A percentile compares a stretch with the other conserved stretches of the same genome.
These are phyloP conservation scores for Clamator glandarius DNA, from an alignment of 2,797 vertebrate genomes.

Conservation along the genomic window DNA sequence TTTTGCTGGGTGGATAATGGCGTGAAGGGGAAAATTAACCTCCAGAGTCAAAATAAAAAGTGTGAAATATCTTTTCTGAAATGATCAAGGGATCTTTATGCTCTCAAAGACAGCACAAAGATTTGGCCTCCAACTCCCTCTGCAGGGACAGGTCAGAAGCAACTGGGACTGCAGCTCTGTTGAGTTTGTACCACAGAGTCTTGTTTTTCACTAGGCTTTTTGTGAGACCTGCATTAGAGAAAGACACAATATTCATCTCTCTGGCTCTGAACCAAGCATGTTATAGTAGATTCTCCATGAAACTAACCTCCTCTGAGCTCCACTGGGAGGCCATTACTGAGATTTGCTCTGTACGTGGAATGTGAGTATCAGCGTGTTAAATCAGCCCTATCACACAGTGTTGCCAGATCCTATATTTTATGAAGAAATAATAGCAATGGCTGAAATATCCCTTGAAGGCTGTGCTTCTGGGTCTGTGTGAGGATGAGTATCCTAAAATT, in stretches of 20 bases:
- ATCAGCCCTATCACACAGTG: background rate
- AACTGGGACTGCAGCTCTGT: background rate
- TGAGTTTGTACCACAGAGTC: background rate
- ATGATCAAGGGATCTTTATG: background rate
- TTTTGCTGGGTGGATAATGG: background rate
- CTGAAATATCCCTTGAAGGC: slow-evolving; percentile 1
- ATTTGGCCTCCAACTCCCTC: background rate
- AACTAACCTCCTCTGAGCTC: slow-evolving; percentile 8
- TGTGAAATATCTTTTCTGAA: background rate
- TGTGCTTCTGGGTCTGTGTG: background rate
- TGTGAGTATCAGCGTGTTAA: background rate
- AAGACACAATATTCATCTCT: background rate
- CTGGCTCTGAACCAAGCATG: background rate
- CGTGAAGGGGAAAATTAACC: background rate
- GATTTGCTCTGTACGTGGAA: background rate
- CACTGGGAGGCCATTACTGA: slow-evolving; percentile 9
- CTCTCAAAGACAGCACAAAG: background rate
- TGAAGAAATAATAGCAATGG: background rate
- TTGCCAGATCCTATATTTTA: background rate
- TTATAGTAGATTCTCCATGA: background rate
- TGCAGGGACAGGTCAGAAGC: background rate
- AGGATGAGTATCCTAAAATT: background rate
- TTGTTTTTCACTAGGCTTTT: slow-evolving; percentile 1
- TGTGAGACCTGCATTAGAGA: slow-evolving; percentile 1
- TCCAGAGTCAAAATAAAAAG: background rate